A percentile compares a stretch with the other conserved stretches of the same genome.
Conservation (phyloP, 37 sponge, comb jelly and placozoan species). For the Hormiphora californensis region DNA sequence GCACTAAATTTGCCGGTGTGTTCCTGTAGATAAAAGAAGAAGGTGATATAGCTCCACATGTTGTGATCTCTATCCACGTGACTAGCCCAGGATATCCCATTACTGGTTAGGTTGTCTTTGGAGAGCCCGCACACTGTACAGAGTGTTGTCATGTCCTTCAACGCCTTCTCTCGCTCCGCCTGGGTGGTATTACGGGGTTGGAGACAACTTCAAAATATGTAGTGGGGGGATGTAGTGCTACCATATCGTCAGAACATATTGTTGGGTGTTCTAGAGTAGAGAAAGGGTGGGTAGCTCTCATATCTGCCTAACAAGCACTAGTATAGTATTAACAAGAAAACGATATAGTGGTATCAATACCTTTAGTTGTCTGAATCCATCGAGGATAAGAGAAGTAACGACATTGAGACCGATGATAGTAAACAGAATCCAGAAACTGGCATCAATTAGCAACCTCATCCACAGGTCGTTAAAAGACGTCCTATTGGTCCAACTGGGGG, state of each 20-base stretch:
- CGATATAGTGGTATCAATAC: too few species aligned
- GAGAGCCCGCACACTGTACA: conserved; percentile 40
- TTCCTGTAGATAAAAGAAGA: conserved; percentile 48
- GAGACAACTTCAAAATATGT: not conserved
- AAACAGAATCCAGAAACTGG: conserved; percentile 34
- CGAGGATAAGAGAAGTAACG: conserved; percentile 13
- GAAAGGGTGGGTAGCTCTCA: not conserved
- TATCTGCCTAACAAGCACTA: too few species aligned
- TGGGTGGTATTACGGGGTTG: not conserved
- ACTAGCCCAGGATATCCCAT: conserved; percentile 23
- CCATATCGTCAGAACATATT: not conserved
- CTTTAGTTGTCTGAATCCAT: conserved; percentile 46
- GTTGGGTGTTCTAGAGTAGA: not conserved
- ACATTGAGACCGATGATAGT: conserved; percentile 49
- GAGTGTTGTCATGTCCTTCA: conserved; percentile 47
- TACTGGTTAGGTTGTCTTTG: not conserved
- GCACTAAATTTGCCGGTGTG: conserved; percentile 8
- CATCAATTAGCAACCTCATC: conserved; percentile 20
- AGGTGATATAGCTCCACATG: conserved; percentile 26
- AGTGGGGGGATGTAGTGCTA: too few species aligned
- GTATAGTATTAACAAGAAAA: too few species aligned
- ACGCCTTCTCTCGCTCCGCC: conserved; percentile 31
- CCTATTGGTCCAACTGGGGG: conserved; percentile 4
- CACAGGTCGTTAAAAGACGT: not conserved
- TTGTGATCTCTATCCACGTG: conserved; percentile 52